phyloP scores from a whole-genome alignment of 2,797 vertebrate genomes.

The Rhinichthys osculus region DNA sequence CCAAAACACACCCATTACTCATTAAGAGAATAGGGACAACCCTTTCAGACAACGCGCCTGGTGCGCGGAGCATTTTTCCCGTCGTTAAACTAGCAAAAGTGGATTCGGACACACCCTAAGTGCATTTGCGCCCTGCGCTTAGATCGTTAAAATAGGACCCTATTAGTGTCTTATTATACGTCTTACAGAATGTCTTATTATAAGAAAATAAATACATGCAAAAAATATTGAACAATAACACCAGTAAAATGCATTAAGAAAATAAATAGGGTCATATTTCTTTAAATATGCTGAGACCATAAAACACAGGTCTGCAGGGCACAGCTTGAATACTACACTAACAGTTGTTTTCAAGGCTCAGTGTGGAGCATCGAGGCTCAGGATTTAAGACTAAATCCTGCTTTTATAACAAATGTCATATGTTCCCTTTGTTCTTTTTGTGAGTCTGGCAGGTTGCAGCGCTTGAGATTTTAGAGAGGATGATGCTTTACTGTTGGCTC shows the following conservation, averaged over 20 bases:
- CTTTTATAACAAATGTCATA: conserved; percentile 52
- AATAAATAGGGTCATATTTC: neutral
- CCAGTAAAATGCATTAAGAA: neutral
- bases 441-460: conserved; percentile 43
- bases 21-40: too few relatives aligned
- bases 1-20: too few relatives aligned
- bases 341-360: conserved; percentile 21
- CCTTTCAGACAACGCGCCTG: too few relatives aligned
- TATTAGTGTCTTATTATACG: too few relatives aligned
- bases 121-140: too few relatives aligned
- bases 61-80: too few relatives aligned
- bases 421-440: conserved; percentile 34
- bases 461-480: conserved; percentile 31
- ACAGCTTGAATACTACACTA: conserved; percentile 8
- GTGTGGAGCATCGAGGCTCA: neutral
- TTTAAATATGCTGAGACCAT: neutral
- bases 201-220: neutral
- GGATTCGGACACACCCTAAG: too few relatives aligned
- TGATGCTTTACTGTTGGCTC: conserved; percentile 45
- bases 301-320: neutral
- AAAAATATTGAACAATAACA: neutral
- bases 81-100: too few relatives aligned
- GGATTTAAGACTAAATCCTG: conserved; percentile 49
- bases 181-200: neutral
- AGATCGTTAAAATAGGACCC: too few relatives aligned